These are phyloP conservation scores for Chrysodeixis includens DNA, from an alignment of 2,888 invertebrate genomes.

Conservation along the genomic window DNA sequence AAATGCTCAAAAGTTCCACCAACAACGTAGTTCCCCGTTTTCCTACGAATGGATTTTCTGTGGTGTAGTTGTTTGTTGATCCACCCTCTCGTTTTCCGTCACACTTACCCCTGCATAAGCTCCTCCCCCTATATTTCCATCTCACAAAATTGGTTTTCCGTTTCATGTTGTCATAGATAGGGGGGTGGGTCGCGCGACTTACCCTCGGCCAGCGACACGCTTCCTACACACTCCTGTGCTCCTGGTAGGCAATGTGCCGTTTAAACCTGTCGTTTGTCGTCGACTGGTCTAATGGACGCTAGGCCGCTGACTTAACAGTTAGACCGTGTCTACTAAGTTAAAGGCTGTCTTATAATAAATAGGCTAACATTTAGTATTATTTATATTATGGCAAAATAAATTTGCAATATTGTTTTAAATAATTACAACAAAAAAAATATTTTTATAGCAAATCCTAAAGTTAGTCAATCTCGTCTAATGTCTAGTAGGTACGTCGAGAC, in stretches of 20 bases:
- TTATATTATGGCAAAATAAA: too few relatives aligned
- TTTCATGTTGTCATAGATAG: slow-evolving; percentile 11
- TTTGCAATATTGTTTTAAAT: too few relatives aligned
- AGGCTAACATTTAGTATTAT: too few relatives aligned
- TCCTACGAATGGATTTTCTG: not conserved
- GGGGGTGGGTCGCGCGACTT: not conserved
- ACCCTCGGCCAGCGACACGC: not conserved
- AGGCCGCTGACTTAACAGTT: too few relatives aligned
- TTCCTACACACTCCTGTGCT: slow-evolving; percentile 8
- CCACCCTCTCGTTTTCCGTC: not conserved
- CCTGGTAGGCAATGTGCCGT: slow-evolving; percentile 36
- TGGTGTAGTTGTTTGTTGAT: not conserved
- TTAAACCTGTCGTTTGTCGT: slow-evolving; percentile 31
- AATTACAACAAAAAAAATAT: too few relatives aligned
- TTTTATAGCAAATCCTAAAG: too few relatives aligned
- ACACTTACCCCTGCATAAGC: not conserved
- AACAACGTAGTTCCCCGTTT: not conserved
- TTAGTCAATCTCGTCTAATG: too few relatives aligned
- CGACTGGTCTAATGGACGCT: not conserved
- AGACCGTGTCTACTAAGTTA: too few relatives aligned
- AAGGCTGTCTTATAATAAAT: too few relatives aligned
- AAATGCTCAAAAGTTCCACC: not conserved
- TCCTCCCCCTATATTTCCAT: slow-evolving; percentile 7
- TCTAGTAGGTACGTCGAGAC: too few relatives aligned
- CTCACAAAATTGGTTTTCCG: slow-evolving; percentile 17